Evolutionary conservation across 1,140 invertebrate species (phyloP).

Genomic region (Brachystomella parvula): DNA sequence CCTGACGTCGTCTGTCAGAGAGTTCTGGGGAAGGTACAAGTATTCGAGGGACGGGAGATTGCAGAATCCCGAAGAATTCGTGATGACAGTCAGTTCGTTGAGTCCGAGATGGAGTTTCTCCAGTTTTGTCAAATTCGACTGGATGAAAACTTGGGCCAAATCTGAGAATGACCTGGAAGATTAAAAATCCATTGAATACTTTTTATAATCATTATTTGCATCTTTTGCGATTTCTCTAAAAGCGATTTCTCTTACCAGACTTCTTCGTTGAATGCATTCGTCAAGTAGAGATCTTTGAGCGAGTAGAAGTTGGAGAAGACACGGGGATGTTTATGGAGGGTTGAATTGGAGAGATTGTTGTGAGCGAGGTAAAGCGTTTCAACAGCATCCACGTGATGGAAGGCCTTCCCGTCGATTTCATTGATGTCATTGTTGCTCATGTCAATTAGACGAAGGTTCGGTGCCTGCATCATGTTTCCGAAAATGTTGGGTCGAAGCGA

Average conservation of each 20-base stretch:
- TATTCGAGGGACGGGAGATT: conserved; percentile 58
- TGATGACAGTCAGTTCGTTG: conserved; percentile 56
- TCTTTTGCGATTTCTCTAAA: not conserved
- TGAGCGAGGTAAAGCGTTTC: conserved; percentile 64
- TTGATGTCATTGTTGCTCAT: conserved; percentile 68
- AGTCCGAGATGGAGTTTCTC: conserved; percentile 68
- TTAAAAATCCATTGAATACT: conserved; percentile 44
- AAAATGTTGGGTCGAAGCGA: conserved; percentile 64
- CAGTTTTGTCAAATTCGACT: conserved; percentile 57
- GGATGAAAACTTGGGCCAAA: conserved; percentile 63
- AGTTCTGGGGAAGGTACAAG: conserved; percentile 61
- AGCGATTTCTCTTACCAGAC: conserved; percentile 44
- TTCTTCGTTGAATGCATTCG: conserved; percentile 65
- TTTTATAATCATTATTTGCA: not conserved
- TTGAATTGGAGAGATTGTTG: conserved; percentile 54
- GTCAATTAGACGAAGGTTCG: conserved; percentile 57
- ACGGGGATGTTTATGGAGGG: conserved; percentile 56
- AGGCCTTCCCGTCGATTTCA: conserved; percentile 65
- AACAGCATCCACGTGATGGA: conserved; percentile 64
- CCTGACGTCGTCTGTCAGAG: conserved; percentile 52
- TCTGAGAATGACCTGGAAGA: conserved; percentile 44
- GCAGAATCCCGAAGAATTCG: conserved; percentile 60
- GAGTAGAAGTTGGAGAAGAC: conserved; percentile 71
- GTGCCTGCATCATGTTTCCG: conserved; percentile 53
- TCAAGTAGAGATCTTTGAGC: conserved; percentile 62